Conservation (phyloP, 2,888 invertebrate species). For the Phragmatobia fuliginosa region DNA sequence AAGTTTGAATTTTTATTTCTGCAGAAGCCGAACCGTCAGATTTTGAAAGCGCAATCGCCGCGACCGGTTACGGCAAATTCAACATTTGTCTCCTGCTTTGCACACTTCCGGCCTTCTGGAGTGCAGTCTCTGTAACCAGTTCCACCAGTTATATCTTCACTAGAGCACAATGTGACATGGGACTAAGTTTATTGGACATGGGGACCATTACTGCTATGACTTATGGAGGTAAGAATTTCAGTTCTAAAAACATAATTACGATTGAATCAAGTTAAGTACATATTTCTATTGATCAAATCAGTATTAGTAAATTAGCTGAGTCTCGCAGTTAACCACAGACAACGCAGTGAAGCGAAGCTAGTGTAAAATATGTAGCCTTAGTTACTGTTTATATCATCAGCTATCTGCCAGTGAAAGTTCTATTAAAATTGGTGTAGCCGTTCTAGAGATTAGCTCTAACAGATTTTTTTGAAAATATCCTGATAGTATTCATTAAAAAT, state of each 20-base stretch:
- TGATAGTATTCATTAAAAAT: too few species aligned
- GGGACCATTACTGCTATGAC: constrained; percentile 90
- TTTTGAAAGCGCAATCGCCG: constrained; percentile 90
- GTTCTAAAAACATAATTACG: not conserved
- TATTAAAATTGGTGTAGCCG: too few species aligned
- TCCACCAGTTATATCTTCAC: constrained; percentile 91
- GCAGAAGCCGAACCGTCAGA: constrained; percentile 73
- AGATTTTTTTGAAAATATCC: too few species aligned
- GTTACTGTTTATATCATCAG: too few species aligned
- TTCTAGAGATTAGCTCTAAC: too few species aligned
- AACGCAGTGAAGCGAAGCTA: too few species aligned
- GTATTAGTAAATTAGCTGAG: too few species aligned
- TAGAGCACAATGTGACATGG: constrained; percentile 91
- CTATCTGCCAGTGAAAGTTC: too few species aligned
- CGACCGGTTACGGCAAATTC: constrained; percentile 90
- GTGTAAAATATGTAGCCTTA: too few species aligned
- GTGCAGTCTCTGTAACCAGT: constrained; percentile 90
- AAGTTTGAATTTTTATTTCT: not conserved
- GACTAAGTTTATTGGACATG: constrained; percentile 89
- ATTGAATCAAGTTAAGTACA: not conserved
- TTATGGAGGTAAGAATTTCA: constrained; percentile 87
- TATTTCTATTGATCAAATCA: not conserved
- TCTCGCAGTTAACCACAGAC: too few species aligned
- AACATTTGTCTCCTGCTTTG: constrained; percentile 88
- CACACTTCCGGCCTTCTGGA: constrained; percentile 88